These are phyloP conservation scores for Euborellia annulipes DNA, from an alignment of 1,140 invertebrate genomes.

Conservation along the genomic window DNA sequence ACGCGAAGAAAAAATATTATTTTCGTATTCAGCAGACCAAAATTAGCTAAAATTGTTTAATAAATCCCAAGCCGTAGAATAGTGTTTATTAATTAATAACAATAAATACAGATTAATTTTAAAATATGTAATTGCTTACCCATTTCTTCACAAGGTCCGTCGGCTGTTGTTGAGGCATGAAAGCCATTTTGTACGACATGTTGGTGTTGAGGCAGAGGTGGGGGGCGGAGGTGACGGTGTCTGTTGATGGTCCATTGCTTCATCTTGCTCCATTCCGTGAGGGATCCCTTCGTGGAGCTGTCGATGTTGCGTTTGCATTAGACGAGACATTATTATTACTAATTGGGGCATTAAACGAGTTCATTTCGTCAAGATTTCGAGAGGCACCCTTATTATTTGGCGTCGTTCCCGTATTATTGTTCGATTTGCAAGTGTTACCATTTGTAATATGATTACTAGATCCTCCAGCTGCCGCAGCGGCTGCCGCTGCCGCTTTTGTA, in stretches of 20 bases:
- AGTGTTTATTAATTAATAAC: no score
- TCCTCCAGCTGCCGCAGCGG: no score
- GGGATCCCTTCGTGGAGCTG: not conserved
- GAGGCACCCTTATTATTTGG: not conserved
- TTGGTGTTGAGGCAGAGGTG: not conserved
- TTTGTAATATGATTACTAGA: conserved; percentile 33
- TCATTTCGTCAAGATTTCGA: not conserved
- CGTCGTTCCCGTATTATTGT: conserved; percentile 9
- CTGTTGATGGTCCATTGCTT: not conserved
- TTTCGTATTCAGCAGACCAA: no score
- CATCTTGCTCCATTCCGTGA: not conserved
- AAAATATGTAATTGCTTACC: no score
- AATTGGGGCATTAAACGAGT: not conserved
- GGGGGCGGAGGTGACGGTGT: not conserved
- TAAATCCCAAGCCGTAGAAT: no score
- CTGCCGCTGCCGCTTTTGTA: conserved; percentile 33
- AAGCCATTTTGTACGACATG: no score
- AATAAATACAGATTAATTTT: no score
- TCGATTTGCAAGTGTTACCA: conserved; percentile 31
- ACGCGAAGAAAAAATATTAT: no score
- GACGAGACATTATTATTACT: not conserved
- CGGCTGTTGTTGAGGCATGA: conserved; percentile 9
- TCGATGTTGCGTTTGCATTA: not conserved
- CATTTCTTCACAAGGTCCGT: conserved; percentile 40
- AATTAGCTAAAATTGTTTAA: no score